Evolutionary conservation across 2,797 vertebrate genomes (phyloP), one percentile per base, ranked within the genome.

Genomic region (Gymnocypris eckloni): DNA sequence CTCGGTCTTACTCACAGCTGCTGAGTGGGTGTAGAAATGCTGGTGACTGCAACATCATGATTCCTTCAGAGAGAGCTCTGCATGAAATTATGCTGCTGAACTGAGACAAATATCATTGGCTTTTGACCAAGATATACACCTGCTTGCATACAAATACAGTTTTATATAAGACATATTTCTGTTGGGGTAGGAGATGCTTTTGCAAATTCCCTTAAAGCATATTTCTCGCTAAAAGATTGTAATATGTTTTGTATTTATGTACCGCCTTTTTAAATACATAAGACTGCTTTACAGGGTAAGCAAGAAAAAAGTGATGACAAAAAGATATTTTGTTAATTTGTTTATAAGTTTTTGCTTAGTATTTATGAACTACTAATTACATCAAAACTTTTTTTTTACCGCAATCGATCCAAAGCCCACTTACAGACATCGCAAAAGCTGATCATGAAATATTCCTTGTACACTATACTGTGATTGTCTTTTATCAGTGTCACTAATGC

Each of bases 21-120:
- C 28, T 75, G 81, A 81, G 81, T 87, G 77, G 81, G 83, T 81
- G 66, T 48, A 79, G 54, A 67, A 72, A 45, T 66, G 43, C 50
- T 50, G 10, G 76, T 81, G 45, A 73, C 67, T 70, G 66, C 61
- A 77, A 56, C 86, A 86, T 66, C 67, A 52, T 41, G 70, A 72
- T 81, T 87, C 56, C 79, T 69, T 83, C 37, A 78, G 72, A 64
- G 45, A 12, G 76, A 83, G 48, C 50, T 83, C 41, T 73, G 25
- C 67, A 61, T 37, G 72, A 86, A 81, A 80, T 67, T 80, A 61
- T 20, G 18, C 20, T 25, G 64, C 41, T 81, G 52, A 81, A 70
- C 52, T 39, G 41, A 75, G 12, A 41, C 33, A 43, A 77, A 88
- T 22, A 56, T 86, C 48, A 66, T 70, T 80, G 84, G 64, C 50